Percentiles rank a stretch among this genome's conserved stretches.
These are phyloP conservation scores for Beaufortia kweichowensis DNA, from an alignment of 2,113 vertebrate species.

Conservation along the genomic window DNA sequence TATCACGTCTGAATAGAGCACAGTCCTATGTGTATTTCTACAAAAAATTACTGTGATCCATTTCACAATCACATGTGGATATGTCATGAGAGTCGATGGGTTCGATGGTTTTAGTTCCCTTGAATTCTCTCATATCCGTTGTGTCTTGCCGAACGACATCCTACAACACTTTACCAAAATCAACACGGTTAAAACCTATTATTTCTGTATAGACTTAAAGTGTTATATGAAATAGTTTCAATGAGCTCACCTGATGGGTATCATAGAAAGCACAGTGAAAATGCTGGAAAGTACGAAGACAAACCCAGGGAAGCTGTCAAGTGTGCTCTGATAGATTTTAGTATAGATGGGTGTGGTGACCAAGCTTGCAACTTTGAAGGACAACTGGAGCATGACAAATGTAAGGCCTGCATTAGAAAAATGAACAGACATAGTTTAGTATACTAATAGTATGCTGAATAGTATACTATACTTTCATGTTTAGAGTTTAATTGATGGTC, in stretches of 20 bases:
- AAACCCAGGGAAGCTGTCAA: constrained; percentile 81
- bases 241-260: constrained; percentile 83
- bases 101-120: constrained; percentile 45
- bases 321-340: constrained; percentile 85
- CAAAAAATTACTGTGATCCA: background rate
- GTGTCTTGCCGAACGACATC: constrained; percentile 58
- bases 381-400: constrained; percentile 83
- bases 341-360: constrained; percentile 83
- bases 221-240: background rate
- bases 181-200: background rate
- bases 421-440: background rate
- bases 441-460: background rate
- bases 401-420: constrained; percentile 34
- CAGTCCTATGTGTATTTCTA: too few relatives aligned
- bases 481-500: too few relatives aligned
- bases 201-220: background rate
- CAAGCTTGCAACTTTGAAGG: constrained; percentile 78
- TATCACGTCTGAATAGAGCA: too few relatives aligned
- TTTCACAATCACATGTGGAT: background rate
- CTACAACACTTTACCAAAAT: constrained; percentile 60
- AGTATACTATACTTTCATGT: background rate
- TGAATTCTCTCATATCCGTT: constrained; percentile 50
- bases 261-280: constrained; percentile 77
- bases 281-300: constrained; percentile 83
- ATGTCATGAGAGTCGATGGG: background rate